Evolutionary conservation across 2,888 invertebrate genomes (phyloP).

Genomic region (Argyresthia goedartella): DNA sequence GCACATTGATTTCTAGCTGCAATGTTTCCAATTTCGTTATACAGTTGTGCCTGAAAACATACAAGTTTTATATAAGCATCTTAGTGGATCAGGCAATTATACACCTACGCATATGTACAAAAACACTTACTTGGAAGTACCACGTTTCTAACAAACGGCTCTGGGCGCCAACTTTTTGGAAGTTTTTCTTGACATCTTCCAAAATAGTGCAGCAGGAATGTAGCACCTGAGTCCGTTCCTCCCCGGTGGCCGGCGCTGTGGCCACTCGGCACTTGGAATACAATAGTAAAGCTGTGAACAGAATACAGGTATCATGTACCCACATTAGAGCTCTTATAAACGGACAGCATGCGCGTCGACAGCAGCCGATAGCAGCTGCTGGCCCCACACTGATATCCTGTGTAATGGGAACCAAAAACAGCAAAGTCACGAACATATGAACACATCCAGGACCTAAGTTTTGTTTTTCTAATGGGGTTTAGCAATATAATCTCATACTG

Average conservation of each 20-base stretch:
- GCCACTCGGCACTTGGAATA: conserved; percentile 85
- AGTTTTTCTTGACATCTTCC: conserved; percentile 76
- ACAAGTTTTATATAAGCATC: neutral
- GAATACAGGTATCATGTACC: conserved; percentile 4
- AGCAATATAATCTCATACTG: too few relatives aligned
- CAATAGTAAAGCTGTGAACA: conserved; percentile 69
- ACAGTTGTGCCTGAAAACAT: conserved; percentile 79
- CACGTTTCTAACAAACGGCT: conserved; percentile 80
- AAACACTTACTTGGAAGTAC: conserved; percentile 77
- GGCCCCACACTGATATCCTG: neutral
- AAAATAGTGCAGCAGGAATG: conserved; percentile 73
- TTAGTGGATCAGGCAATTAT: neutral
- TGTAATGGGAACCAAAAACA: too few relatives aligned
- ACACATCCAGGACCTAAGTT: neutral
- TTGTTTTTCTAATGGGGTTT: too few relatives aligned
- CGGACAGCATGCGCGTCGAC: too few relatives aligned
- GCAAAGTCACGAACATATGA: too few relatives aligned
- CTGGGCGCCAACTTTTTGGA: conserved; percentile 81
- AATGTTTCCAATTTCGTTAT: conserved; percentile 79
- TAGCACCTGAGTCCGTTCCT: conserved; percentile 61
- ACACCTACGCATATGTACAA: too few relatives aligned
- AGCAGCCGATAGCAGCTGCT: too few relatives aligned
- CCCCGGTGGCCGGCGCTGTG: conserved; percentile 60
- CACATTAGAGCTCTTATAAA: neutral
- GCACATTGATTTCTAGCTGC: conserved; percentile 85